These are phyloP conservation scores for Colletes collaris DNA, from an alignment of 2,888 invertebrate species.

Conservation along the genomic window DNA sequence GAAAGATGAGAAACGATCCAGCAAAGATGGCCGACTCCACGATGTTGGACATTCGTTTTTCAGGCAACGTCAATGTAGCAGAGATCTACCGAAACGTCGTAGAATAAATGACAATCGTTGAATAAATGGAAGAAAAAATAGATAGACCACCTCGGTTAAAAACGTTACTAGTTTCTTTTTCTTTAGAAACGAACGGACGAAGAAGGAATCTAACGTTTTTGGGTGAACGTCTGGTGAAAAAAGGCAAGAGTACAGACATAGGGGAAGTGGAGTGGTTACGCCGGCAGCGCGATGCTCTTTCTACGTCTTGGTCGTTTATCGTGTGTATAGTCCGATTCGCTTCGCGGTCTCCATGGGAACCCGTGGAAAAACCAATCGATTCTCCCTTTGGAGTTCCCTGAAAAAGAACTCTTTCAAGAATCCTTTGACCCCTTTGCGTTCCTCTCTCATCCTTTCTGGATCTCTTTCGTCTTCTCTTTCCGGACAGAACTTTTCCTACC, in stretches of 20 bases:
- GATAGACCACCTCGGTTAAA: too few relatives aligned
- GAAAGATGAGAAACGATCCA: conserved; percentile 78
- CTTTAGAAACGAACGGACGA: too few relatives aligned
- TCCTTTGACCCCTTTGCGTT: conserved; percentile 68
- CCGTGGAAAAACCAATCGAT: conserved; percentile 83
- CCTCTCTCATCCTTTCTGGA: conserved; percentile 64
- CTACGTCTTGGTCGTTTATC: conserved; percentile 79
- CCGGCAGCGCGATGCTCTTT: conserved; percentile 77
- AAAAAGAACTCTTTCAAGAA: conserved; percentile 81
- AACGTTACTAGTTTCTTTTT: too few relatives aligned
- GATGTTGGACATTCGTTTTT: conserved; percentile 53
- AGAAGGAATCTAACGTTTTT: conserved; percentile 12
- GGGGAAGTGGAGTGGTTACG: conserved; percentile 54
- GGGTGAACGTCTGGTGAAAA: conserved; percentile 28
- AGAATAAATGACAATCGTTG: background rate
- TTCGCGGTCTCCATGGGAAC: conserved; percentile 83
- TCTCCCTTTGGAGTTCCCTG: conserved; percentile 81
- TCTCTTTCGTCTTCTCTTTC: conserved; percentile 60
- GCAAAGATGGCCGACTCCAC: conserved; percentile 72
- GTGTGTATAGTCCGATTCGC: conserved; percentile 79
- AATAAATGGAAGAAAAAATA: background rate
- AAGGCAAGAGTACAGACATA: conserved; percentile 45
- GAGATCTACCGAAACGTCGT: background rate
- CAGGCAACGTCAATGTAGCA: background rate
- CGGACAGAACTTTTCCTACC: conserved; percentile 25